A percentile compares a stretch with the other conserved stretches of the same genome.
These are phyloP conservation scores for Gadus macrocephalus DNA, from an alignment of 2,113 vertebrate species.

Conservation along the genomic window DNA sequence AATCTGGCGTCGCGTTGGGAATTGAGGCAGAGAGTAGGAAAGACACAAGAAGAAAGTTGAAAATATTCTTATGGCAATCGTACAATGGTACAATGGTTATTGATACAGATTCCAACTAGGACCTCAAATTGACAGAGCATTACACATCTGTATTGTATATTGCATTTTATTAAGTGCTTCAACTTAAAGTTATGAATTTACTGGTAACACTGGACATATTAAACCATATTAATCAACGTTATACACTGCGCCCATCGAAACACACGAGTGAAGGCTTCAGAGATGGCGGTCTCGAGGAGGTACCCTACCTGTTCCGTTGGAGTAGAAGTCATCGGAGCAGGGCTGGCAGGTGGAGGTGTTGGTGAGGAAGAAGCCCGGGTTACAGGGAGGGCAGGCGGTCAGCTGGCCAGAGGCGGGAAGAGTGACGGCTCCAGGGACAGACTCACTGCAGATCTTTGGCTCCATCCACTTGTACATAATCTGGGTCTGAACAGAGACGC, in stretches of 20 bases:
- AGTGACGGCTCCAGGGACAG: constrained; percentile 60
- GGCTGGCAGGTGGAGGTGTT: constrained; percentile 80
- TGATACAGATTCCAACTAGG: too few species aligned
- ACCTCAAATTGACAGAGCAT: too few species aligned
- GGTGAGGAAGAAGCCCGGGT: constrained; percentile 85
- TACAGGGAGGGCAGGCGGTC: constrained; percentile 85
- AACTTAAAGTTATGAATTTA: too few species aligned
- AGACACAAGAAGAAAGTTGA: background rate
- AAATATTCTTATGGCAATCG: too few species aligned
- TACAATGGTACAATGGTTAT: too few species aligned
- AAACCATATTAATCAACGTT: too few species aligned
- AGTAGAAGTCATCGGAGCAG: constrained; percentile 79
- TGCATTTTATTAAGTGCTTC: too few species aligned
- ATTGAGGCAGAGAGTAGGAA: background rate
- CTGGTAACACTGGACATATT: too few species aligned
- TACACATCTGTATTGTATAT: too few species aligned
- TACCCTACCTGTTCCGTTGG: constrained; percentile 85
- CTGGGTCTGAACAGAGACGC: constrained; percentile 77
- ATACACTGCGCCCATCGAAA: too few species aligned
- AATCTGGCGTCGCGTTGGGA: constrained; percentile 66
- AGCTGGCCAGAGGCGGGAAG: constrained; percentile 82
- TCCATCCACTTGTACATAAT: constrained; percentile 95
- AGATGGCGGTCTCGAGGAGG: background rate
- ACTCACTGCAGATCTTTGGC: constrained; percentile 88
- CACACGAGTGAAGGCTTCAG: too few species aligned